These are phyloP conservation scores for Leptodirus hochenwartii DNA, from an alignment of 2,888 invertebrate genomes.

Conservation along the genomic window DNA sequence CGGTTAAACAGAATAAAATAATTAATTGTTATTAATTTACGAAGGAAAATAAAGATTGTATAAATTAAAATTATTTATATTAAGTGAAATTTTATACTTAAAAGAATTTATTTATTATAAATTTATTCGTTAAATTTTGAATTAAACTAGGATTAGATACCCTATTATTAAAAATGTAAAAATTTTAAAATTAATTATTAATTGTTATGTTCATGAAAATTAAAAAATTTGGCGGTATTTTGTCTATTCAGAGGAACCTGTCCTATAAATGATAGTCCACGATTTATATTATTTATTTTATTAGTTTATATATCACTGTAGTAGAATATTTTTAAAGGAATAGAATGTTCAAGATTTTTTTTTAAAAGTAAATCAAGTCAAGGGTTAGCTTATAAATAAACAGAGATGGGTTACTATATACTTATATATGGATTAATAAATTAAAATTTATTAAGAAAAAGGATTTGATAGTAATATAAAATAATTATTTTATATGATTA, in stretches of 20 bases:
- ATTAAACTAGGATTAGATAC: conserved; percentile 51
- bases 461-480: conserved; percentile 49
- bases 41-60: conserved; percentile 23
- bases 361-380: conserved; percentile 43
- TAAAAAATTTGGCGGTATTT: conserved; percentile 53
- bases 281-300: conserved; percentile 33
- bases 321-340: conserved; percentile 27
- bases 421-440: conserved; percentile 26
- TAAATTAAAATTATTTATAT: conserved; percentile 28
- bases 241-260: conserved; percentile 52
- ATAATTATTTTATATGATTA: conserved; percentile 36
- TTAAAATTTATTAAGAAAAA: conserved; percentile 31
- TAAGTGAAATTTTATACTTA: conserved; percentile 40
- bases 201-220: conserved; percentile 40
- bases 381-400: conserved; percentile 50
- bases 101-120: conserved; percentile 24
- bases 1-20: conserved; percentile 44
- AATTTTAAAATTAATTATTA: conserved; percentile 34
- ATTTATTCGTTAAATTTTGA: conserved; percentile 27
- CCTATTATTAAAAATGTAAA: conserved; percentile 38
- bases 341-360: conserved; percentile 30
- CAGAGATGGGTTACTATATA: conserved; percentile 50
- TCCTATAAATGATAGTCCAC: conserved; percentile 48
- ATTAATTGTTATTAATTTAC: conserved; percentile 33
- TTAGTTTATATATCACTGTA: conserved; percentile 27